Base-by-base conservation (phyloP, 2,888 invertebrate species). In the Drosophila algonquin region DNA sequence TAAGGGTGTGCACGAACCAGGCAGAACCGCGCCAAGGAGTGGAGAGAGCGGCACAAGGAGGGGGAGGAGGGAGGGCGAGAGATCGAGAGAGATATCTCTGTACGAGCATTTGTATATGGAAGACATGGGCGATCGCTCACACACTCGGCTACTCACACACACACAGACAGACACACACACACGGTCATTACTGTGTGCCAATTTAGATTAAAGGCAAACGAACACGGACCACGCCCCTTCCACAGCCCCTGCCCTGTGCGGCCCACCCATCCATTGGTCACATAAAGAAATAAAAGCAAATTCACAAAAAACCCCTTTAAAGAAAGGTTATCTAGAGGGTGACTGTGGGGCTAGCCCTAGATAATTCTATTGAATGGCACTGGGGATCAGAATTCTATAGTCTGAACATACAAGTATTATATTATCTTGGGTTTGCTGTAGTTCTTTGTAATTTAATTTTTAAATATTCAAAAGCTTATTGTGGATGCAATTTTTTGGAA, bases 191-290 rank as follows among this genome's bases (percentile, higher is more conserved):
- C 87, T 80, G 77, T 86, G 90, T 77, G 90, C 84, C 87, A 86
- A 89, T 90, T 86, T 86, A 90, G 86, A 90, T 89, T 84, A 87
- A 89, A 87, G 88, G 85, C 76, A 79, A 73, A 53, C 75, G 69
- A 69, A 51, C 46, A 63, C 48, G 40, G 32, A 40, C 81, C 89
- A 81, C 88, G 81, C 88, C 82, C 73, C 87, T 69, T 69, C 32
- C 72, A 35, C 61, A 71, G 54, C 67, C 56, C 57, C 57, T 18
- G 21, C 32, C 35, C 64, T 58, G 40, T 47, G 18, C 48, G 27
- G 56, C 68, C 70, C 67, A 76, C 63, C 78, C 73, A 73, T 68
- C 64, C 80, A 72, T 71, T 73, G 67, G 54, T 32, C 52, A 63
- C 58, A 58, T 52, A 35, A 55, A 35, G 7, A 32, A 53, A 62